A percentile compares a stretch with the other conserved stretches of the same genome.
Evolutionary conservation across 37 sponge, comb jelly and placozoan genomes (phyloP).

Genomic region (Aplysina aerophoba): DNA sequence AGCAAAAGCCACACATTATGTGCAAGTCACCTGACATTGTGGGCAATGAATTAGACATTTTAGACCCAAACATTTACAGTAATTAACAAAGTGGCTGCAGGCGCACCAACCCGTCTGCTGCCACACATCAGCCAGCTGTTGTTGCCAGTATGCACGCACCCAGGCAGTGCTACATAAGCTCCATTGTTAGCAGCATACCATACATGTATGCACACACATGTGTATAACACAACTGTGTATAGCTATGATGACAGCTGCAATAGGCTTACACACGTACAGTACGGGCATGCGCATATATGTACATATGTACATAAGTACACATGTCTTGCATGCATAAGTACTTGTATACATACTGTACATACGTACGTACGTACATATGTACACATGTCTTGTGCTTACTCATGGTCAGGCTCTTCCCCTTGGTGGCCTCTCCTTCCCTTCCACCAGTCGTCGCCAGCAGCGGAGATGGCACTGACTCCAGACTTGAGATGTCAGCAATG

Average conservation of each 20-base stretch:
- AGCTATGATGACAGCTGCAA: neutral
- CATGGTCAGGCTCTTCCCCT: too few species aligned
- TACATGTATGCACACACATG: neutral
- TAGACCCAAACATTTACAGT: too few species aligned
- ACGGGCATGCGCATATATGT: neutral
- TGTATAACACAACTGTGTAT: neutral
- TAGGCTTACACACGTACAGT: neutral
- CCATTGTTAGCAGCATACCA: neutral
- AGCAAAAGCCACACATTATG: too few species aligned
- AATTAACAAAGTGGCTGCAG: too few species aligned
- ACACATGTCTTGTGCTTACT: too few species aligned
- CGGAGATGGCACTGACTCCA: neutral
- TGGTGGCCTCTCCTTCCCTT: neutral
- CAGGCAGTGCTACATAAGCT: neutral
- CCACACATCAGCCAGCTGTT: too few species aligned
- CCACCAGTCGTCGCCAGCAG: neutral
- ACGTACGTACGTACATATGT: neutral
- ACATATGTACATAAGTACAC: neutral
- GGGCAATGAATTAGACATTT: too few species aligned
- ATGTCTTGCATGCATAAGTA: neutral
- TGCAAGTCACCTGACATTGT: too few species aligned
- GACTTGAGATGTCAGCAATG: neutral
- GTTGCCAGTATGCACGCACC: neutral
- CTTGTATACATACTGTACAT: neutral
- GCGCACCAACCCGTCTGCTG: too few species aligned